Evolutionary conservation across 53 echinoderm and acorn worm genomes (phyloP).

Genomic region (Paelopatides confundens): DNA sequence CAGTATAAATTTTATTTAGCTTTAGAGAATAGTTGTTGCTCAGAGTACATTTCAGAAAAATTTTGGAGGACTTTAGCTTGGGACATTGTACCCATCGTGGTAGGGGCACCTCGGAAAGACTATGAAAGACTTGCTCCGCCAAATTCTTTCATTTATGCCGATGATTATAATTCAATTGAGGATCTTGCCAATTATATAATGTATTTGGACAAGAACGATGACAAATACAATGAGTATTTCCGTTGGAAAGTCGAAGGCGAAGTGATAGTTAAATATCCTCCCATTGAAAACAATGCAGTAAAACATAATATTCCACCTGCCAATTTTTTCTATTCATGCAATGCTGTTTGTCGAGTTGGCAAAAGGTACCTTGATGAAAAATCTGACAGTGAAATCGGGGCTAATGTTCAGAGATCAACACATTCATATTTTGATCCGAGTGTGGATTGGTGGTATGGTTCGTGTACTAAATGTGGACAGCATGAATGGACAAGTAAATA

Average conservation of each 20-base stretch:
- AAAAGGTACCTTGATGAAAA: not conserved
- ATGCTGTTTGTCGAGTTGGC: not conserved
- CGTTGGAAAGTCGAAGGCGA: not conserved
- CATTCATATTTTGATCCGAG: conserved; percentile 5
- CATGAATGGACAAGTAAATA: not conserved
- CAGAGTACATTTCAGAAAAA: conserved; percentile 7
- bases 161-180: not conserved
- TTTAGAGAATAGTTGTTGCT: conserved; percentile 10
- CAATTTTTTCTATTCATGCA: not conserved
- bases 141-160: conserved; percentile 14
- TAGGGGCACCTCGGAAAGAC: not conserved
- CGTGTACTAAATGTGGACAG: not conserved
- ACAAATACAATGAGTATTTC: not conserved
- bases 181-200: not conserved
- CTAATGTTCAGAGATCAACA: not conserved
- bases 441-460: not conserved
- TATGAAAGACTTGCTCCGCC: conserved; percentile 2
- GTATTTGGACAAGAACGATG: not conserved
- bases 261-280: not conserved
- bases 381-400: not conserved
- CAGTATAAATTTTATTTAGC: conserved; percentile 12
- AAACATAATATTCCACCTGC: not conserved
- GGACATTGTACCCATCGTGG: conserved; percentile 17
- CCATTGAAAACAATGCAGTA: not conserved
- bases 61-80: conserved; percentile 14